phyloP scores from a whole-genome alignment of 2,113 vertebrate genomes.

The Muntiacus reevesi region DNA sequence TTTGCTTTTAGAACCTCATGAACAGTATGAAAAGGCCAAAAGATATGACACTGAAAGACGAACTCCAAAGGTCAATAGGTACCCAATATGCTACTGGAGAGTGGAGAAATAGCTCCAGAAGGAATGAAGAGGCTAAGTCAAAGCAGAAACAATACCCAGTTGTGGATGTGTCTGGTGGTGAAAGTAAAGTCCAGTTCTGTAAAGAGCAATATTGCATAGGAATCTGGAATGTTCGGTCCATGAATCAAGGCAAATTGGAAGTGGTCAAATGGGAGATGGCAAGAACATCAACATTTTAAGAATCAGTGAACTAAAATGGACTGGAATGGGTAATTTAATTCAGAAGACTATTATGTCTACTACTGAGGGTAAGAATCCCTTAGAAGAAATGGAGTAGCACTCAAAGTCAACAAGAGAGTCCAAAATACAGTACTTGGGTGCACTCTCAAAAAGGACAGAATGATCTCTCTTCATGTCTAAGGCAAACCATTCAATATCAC shows the following conservation, averaged over 20 bases:
- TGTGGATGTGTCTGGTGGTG: not conserved
- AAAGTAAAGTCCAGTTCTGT: not conserved
- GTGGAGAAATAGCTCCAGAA: not conserved
- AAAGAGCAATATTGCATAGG: not conserved
- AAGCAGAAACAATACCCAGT: not conserved
- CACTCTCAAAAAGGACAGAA: not conserved
- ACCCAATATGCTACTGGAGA: not conserved
- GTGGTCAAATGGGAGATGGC: not conserved
- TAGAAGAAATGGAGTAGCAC: not conserved
- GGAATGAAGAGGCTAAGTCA: not conserved
- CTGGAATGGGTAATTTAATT: not conserved
- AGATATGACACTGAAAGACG: not conserved
- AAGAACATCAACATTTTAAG: not conserved
- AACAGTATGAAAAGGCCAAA: not conserved
- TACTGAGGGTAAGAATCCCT: not conserved
- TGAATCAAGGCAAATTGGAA: not conserved
- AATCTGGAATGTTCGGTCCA: not conserved
- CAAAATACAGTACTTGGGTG: not conserved
- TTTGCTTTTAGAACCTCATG: not conserved
- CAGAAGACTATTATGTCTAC: not conserved
- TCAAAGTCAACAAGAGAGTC: not conserved
- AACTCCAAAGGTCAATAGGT: not conserved
- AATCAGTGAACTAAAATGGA: not conserved
- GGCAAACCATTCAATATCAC: not conserved
- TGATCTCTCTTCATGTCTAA: not conserved